A percentile compares a stretch with the other conserved stretches of the same genome.
Conservation (phyloP, 2,888 invertebrate genomes). For the Ophioninae sp. region DNA sequence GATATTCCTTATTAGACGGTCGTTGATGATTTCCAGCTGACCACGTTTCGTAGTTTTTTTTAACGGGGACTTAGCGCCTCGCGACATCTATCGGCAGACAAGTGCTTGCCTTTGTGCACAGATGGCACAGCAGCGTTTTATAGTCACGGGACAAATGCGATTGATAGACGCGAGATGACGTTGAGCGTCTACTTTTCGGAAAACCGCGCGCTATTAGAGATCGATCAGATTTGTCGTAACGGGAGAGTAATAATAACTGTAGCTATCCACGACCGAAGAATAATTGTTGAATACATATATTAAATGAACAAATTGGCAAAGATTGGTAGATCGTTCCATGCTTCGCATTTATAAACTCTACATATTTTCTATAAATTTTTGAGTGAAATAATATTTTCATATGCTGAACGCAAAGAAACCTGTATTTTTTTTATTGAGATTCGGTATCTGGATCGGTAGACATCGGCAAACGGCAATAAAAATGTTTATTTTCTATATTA, state of each 20-base stretch:
- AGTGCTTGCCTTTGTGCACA: not conserved
- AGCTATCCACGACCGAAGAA: not conserved
- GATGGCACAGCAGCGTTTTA: not conserved
- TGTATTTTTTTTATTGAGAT: not conserved
- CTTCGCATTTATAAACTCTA: not conserved
- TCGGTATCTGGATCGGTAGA: not conserved
- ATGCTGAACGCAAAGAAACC: not conserved
- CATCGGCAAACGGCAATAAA: not conserved
- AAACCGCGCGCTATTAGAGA: not conserved
- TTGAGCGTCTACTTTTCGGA: not conserved
- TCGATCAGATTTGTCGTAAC: not conserved
- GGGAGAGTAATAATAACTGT: not conserved
- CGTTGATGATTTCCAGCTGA: constrained; percentile 6
- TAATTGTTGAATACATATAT: not conserved
- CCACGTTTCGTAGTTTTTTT: constrained; percentile 25
- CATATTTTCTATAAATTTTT: not conserved
- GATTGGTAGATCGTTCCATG: too few species aligned
- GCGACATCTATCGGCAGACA: constrained; percentile 1
- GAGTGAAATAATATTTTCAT: not conserved
- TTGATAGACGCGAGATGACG: not conserved
- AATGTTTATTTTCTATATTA: not conserved
- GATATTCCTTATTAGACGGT: constrained; percentile 4
- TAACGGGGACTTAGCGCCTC: not conserved
- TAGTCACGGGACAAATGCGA: not conserved
- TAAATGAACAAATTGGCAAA: not conserved